Evolutionary conservation across 2,113 vertebrate species (phyloP).

Genomic region (Athene noctua): DNA sequence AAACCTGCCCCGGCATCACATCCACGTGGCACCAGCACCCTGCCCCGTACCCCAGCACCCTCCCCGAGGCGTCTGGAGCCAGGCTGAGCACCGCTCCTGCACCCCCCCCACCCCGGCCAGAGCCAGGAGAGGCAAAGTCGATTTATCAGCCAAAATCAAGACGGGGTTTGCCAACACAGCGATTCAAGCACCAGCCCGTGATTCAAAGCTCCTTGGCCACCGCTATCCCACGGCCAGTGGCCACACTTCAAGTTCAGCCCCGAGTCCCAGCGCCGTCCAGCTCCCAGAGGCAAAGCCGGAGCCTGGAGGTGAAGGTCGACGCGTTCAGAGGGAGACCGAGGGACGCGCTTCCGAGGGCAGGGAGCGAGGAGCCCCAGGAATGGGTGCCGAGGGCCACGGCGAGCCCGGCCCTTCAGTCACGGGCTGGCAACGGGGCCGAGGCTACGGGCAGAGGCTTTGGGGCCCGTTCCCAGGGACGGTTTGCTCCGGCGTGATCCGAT

Average conservation of each 20-base stretch:
- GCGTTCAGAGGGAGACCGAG: background rate
- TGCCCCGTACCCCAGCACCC: fast-evolving
- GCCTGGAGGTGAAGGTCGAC: background rate
- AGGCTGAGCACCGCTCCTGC: background rate
- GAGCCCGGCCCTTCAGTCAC: background rate
- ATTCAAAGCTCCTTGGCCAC: background rate
- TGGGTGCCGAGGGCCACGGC: background rate
- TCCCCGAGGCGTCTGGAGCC: background rate
- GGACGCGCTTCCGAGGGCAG: background rate
- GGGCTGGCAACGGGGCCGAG: background rate
- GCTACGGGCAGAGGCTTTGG: background rate
- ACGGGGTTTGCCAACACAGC: fast-evolving
- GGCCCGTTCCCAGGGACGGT: background rate
- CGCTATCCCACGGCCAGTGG: fast-evolving
- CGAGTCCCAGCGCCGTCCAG: background rate
- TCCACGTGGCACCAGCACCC: fast-evolving
- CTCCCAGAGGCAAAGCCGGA: background rate
- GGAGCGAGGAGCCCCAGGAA: background rate
- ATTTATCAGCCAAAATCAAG: background rate
- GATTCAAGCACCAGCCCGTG: fast-evolving
- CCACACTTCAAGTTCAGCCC: background rate
- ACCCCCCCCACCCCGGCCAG: background rate
- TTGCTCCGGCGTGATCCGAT: background rate
- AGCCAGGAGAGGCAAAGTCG: fast-evolving
- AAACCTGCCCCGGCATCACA: background rate